Conservation (phyloP, 2,113 vertebrate genomes). For the Callionymus lyra region DNA sequence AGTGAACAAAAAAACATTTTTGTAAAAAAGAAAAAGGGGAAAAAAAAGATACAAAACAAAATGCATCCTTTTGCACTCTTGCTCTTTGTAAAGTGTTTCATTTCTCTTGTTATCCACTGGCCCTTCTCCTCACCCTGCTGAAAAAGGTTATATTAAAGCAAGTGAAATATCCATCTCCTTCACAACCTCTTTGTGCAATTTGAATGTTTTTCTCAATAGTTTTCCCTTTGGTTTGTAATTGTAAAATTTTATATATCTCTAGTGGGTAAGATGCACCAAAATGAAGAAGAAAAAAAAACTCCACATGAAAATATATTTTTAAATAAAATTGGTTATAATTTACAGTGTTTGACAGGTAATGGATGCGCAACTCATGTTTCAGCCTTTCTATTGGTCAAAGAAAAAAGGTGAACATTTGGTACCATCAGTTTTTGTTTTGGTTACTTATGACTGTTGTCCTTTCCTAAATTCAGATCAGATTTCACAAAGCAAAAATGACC, state of each 20-base stretch:
- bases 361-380: too few species aligned
- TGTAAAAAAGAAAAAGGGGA: conserved; percentile 53
- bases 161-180: conserved; percentile 28
- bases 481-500: too few species aligned
- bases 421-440: too few species aligned
- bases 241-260: conserved; percentile 76
- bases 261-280: conserved; percentile 74
- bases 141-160: conserved; percentile 28
- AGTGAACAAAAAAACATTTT: conserved; percentile 26
- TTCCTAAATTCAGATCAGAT: too few species aligned
- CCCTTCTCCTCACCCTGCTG: conserved; percentile 46
- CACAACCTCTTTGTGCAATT: conserved; percentile 58
- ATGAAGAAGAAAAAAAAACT: conserved; percentile 47
- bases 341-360: conserved; percentile 36
- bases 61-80: conserved; percentile 68
- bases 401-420: too few species aligned
- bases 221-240: conserved; percentile 71
- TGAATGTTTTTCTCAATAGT: conserved; percentile 64
- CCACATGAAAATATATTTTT: conserved; percentile 70
- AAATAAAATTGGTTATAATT: conserved; percentile 71
- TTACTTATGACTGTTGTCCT: too few species aligned
- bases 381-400: too few species aligned
- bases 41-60: conserved; percentile 60
- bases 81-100: conserved; percentile 62
- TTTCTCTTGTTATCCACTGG: conserved; percentile 53